These are phyloP conservation scores for Brachylomia viminalis DNA, from an alignment of 2,888 invertebrate species.

Conservation along the genomic window DNA sequence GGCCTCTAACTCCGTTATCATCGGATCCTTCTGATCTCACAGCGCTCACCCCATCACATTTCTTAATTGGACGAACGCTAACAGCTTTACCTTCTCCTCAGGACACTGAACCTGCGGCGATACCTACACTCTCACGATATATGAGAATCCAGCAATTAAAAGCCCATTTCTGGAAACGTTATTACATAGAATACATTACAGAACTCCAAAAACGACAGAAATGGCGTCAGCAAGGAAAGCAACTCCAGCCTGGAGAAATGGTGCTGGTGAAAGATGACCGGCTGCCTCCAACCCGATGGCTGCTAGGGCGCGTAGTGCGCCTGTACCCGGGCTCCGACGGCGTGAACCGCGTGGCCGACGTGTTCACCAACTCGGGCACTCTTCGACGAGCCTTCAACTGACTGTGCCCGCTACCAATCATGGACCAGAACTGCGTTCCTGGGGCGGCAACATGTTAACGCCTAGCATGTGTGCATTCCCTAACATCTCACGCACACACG, in stretches of 20 bases:
- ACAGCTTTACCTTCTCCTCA: constrained; percentile 8
- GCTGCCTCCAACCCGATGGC: constrained; percentile 13
- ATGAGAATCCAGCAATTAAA: too few relatives aligned
- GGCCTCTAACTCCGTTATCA: constrained; percentile 2
- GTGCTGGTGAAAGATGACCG: constrained; percentile 20
- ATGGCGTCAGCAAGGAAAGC: background rate
- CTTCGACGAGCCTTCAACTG: too few relatives aligned
- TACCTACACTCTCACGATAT: background rate
- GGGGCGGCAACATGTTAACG: too few relatives aligned
- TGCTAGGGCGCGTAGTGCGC: constrained; percentile 13
- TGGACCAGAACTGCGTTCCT: too few relatives aligned
- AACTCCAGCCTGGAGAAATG: constrained; percentile 6
- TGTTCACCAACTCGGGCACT: background rate
- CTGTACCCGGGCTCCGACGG: constrained; percentile 16
- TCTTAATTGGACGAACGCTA: background rate
- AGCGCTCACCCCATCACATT: constrained; percentile 1
- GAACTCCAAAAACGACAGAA: background rate
- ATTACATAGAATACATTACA: constrained; percentile 6
- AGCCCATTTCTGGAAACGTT: constrained; percentile 4
- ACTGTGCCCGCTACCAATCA: too few relatives aligned
- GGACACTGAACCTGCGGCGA: background rate
- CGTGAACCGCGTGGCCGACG: too few relatives aligned
- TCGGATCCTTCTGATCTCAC: constrained; percentile 3
- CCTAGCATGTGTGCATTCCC: too few relatives aligned
- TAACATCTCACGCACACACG: too few relatives aligned